Evolutionary conservation across 2,113 vertebrate species (phyloP), one percentile per base, ranked within the genome.

Genomic region (Chlorodrepanis virens): DNA sequence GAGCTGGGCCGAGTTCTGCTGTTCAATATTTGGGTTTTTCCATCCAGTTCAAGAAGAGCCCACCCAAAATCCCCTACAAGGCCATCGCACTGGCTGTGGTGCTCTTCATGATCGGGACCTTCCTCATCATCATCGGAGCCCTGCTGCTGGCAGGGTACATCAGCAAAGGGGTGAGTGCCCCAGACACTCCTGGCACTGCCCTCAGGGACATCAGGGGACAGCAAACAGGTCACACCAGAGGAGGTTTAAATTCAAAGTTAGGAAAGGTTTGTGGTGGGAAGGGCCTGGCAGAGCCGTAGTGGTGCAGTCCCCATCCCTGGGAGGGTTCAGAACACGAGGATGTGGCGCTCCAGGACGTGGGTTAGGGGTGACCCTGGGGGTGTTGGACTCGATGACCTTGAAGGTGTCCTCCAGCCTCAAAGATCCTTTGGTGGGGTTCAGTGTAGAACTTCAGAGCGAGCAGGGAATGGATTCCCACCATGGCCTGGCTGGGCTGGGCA

Each of bases 21-120:
- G 2, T 7, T 59, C 61, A 25, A 10, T 14, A 0, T 39, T 71
- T 68, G 44, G 15, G 3, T 54, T 96, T 82, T 95, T 44, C 87
- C 45, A 61, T 91, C 2, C 97, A 99, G 99, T 99, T 99, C 97
- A 99, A 99, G 98, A 99, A 97, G 97, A 99, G 98, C 84, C 99
- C 99, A 31, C 99, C 99, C n/a, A 99, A 99, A 97, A 98, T 99
- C 72, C 99, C 99, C 9, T 99, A 99, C 97, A 99, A 99, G 97
- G 99, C 99, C 28, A 99, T 99, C 9, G 98, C 99, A 0, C 97
- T 99, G 33, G 99, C 99, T 11, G 93, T 98, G 0, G 98, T 99
- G 87, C 98, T 99, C 80, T 99, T 99, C 96, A 88, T 99, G 93
- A 99, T 99, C 5, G 99, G 99, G 83, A 98, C 99, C 59, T 97